A percentile compares a stretch with the other conserved stretches of the same genome.
phyloP scores from a whole-genome alignment of 1,140 invertebrate genomes.

The Atta texana region DNA sequence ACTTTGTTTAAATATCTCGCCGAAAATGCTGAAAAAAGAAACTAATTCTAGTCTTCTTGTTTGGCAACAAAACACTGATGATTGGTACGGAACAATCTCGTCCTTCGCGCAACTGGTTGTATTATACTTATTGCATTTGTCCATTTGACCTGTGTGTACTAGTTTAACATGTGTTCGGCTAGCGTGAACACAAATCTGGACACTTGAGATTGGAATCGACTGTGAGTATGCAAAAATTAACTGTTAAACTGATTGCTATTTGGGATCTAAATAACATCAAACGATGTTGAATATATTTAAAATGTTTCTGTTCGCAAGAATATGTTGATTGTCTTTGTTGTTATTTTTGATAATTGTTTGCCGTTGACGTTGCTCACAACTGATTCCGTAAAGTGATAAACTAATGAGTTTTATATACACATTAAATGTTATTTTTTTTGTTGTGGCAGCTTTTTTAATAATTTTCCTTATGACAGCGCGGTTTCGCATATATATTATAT shows the following conservation, averaged over 20 bases:
- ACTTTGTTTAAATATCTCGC: not conserved
- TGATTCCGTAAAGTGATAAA: conserved; percentile 69
- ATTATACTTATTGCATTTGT: conserved; percentile 65
- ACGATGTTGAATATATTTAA: conserved; percentile 43
- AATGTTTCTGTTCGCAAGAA: conserved; percentile 37
- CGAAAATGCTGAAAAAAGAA: not conserved
- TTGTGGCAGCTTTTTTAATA: conserved; percentile 75
- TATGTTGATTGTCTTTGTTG: conserved; percentile 33
- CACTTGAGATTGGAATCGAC: conserved; percentile 50
- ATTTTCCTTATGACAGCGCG: conserved; percentile 20
- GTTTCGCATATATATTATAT: not conserved
- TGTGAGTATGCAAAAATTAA: conserved; percentile 58
- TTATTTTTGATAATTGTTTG: conserved; percentile 40
- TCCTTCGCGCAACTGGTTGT: conserved; percentile 50
- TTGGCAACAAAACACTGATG: conserved; percentile 19
- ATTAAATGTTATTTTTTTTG: conserved; percentile 69
- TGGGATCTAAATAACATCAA: conserved; percentile 11
- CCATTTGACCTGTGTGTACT: conserved; percentile 51
- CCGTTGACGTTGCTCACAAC: conserved; percentile 47
- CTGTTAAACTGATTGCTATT: conserved; percentile 34
- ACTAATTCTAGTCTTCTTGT: conserved; percentile 40
- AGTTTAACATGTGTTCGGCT: conserved; percentile 35
- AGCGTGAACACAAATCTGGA: conserved; percentile 29
- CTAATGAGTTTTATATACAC: conserved; percentile 73
- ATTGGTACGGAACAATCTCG: conserved; percentile 50